A percentile compares a stretch with the other conserved stretches of the same genome.
phyloP scores from a whole-genome alignment of 1,140 invertebrate species.

The Mycetomoellerius zeteki region DNA sequence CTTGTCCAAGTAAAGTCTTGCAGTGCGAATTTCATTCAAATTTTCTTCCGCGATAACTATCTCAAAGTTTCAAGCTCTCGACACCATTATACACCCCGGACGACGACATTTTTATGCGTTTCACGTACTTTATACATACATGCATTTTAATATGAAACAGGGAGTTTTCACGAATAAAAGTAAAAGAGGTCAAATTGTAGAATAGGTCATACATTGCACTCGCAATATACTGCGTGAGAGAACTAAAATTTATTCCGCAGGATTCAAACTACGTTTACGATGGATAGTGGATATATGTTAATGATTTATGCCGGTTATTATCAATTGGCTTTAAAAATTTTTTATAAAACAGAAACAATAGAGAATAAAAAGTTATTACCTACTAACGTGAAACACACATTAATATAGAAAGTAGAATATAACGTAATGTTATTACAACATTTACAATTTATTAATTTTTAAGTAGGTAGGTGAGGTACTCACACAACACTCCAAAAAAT shows the following conservation, averaged over 20 bases:
- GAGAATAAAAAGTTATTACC: background rate
- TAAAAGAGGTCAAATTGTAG: slow-evolving; percentile 28
- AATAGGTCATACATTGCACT: background rate
- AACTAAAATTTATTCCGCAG: background rate
- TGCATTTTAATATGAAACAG: slow-evolving; percentile 33
- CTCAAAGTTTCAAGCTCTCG: slow-evolving; percentile 21
- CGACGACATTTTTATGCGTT: slow-evolving; percentile 29
- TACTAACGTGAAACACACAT: background rate
- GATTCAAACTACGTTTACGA: background rate
- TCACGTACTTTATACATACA: slow-evolving; percentile 34
- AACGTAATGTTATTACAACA: background rate
- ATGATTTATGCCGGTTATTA: background rate
- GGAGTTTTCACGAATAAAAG: slow-evolving; percentile 38
- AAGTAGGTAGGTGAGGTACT: too few species aligned
- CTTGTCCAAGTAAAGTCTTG: slow-evolving; percentile 12
- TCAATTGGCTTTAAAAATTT: background rate
- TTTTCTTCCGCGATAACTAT: slow-evolving; percentile 15
- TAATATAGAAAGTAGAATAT: background rate
- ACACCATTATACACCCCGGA: background rate
- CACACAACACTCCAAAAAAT: too few species aligned
- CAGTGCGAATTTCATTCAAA: slow-evolving; percentile 5
- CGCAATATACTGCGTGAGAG: background rate
- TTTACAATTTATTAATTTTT: background rate
- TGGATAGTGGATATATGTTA: slow-evolving; percentile 12
- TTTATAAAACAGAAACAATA: background rate